phyloP scores from a whole-genome alignment of 2,113 vertebrate species.

The Phycodurus eques region DNA sequence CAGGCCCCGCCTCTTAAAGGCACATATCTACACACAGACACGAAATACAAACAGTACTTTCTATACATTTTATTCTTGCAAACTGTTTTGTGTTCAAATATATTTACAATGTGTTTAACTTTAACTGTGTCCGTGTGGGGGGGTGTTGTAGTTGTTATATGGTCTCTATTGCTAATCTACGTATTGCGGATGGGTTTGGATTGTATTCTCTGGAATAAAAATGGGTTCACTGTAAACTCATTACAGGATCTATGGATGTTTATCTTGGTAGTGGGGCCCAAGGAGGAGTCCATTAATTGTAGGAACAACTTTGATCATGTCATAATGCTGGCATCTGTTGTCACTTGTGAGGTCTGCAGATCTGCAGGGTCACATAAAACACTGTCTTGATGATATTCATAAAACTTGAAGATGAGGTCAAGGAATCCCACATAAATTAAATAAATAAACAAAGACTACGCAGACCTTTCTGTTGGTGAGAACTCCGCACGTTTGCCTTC shows the following conservation, averaged over 20 bases:
- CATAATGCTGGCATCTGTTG: neutral
- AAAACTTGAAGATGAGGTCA: neutral
- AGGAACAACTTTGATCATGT: neutral
- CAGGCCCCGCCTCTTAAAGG: too few species aligned
- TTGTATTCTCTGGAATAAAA: neutral
- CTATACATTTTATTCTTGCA: too few species aligned
- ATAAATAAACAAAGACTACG: too few species aligned
- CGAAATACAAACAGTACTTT: too few species aligned
- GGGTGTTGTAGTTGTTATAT: neutral
- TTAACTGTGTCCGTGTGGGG: too few species aligned
- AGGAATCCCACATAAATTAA: neutral
- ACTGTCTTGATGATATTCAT: neutral
- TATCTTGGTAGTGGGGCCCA: neutral
- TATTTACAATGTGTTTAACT: too few species aligned
- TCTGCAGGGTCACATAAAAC: neutral
- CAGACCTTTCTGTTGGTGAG: neutral
- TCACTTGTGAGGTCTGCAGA: neutral
- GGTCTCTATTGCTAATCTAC: neutral
- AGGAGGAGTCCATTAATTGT: neutral
- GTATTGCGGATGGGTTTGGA: neutral
- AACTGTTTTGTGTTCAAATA: too few species aligned
- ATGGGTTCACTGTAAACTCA: neutral
- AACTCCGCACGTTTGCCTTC: neutral
- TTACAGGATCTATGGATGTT: neutral
- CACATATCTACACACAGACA: too few species aligned